phyloP scores from a whole-genome alignment of 2,797 vertebrate species.

The Linurgus olivaceus region DNA sequence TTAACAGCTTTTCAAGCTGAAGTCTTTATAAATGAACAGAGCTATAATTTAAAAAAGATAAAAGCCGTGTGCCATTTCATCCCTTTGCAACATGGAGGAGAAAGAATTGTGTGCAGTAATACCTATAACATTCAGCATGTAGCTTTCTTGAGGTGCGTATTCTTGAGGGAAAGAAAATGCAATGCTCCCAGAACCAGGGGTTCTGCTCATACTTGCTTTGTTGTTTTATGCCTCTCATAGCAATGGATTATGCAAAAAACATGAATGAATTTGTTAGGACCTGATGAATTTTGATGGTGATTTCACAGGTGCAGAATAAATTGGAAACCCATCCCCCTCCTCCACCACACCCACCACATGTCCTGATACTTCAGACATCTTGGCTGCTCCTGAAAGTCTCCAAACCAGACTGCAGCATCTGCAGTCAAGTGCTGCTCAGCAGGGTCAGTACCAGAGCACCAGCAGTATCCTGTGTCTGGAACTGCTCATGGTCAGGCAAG shows the following conservation, averaged over 20 bases:
- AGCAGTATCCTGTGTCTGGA: background rate
- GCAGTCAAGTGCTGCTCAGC: background rate
- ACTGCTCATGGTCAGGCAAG: background rate
- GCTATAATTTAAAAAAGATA: constrained; percentile 43
- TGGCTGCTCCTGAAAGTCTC: background rate
- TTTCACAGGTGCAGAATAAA: background rate
- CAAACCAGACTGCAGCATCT: background rate
- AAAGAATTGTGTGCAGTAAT: background rate
- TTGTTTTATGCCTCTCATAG: background rate
- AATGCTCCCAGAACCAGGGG: background rate
- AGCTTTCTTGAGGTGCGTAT: background rate
- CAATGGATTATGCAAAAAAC: background rate
- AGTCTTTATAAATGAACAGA: constrained; percentile 53
- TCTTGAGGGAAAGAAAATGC: background rate
- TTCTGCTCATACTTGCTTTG: background rate
- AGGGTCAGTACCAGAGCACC: background rate
- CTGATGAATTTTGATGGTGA: background rate
- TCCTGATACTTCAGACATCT: background rate
- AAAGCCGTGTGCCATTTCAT: background rate
- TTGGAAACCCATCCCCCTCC: rapidly evolving
- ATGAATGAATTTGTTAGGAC: background rate
- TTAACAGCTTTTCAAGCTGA: constrained; percentile 65
- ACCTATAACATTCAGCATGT: background rate
- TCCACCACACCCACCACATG: rapidly evolving
- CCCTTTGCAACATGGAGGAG: background rate